phyloP scores from a whole-genome alignment of 2,113 vertebrate species.

The Eubucco bourcierii region DNA sequence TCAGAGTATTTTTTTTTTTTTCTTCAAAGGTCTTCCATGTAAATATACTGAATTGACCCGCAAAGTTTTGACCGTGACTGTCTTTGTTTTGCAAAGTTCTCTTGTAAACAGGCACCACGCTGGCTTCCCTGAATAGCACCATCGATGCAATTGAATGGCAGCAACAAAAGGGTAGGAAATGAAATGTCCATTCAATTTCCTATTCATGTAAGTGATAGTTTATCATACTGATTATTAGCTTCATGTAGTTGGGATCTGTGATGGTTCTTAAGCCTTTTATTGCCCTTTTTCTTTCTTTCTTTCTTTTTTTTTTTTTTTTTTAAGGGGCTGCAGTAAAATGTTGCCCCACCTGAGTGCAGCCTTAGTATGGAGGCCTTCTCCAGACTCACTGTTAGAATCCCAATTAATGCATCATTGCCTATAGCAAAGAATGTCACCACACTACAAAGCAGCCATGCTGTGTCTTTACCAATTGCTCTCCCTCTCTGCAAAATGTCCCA shows the following conservation, averaged over 20 bases:
- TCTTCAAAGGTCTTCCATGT: conserved; percentile 46
- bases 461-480: not conserved
- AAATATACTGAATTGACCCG: conserved; percentile 68
- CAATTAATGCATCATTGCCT: not conserved
- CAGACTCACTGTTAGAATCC: not conserved
- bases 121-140: conserved; percentile 65
- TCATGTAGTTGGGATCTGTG: conserved; percentile 22
- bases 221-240: conserved; percentile 65
- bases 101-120: conserved; percentile 71
- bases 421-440: not conserved
- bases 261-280: conserved; percentile 58
- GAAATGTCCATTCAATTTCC: conserved; percentile 70
- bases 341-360: not conserved
- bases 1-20: not conserved
- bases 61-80: conserved; percentile 76
- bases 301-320: not conserved
- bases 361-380: not conserved
- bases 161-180: conserved; percentile 74
- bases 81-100: conserved; percentile 81
- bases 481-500: not conserved
- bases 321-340: conserved; percentile 52
- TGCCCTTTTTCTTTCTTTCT: not conserved
- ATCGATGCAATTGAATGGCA: conserved; percentile 57
- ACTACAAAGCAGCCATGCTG: not conserved
- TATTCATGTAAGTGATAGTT: conserved; percentile 66